Percentiles rank a stretch among this genome's conserved stretches.
Conservation (phyloP, 2,797 vertebrate species). For the Lycodopsis pacificus region DNA sequence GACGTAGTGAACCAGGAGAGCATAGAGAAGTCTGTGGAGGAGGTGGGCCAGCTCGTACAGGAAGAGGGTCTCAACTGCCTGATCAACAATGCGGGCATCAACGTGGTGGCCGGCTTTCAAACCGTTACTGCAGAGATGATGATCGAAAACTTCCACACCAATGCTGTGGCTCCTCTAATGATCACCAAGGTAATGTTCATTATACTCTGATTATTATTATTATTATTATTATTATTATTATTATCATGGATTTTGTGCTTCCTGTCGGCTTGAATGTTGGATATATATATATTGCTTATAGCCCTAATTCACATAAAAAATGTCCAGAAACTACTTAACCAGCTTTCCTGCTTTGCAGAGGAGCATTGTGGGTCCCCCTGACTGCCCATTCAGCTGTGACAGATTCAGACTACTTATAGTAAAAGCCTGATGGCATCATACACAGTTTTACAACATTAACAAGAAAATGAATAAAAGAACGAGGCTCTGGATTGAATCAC, state of each 20-base stretch:
- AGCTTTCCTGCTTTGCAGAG: background rate
- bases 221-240: too few species aligned
- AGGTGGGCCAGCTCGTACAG: constrained; percentile 80
- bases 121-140: constrained; percentile 85
- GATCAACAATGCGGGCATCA: constrained; percentile 89
- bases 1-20: constrained; percentile 85
- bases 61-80: constrained; percentile 85
- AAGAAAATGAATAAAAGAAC: background rate
- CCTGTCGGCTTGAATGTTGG: background rate
- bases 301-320: background rate
- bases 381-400: background rate
- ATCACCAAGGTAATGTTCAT: constrained; percentile 82
- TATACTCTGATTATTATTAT: too few species aligned
- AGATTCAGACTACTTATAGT: background rate
- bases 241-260: background rate
- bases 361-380: background rate
- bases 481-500: background rate
- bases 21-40: constrained; percentile 80
- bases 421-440: background rate
- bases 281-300: too few species aligned
- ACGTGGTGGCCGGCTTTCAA: constrained; percentile 80
- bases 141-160: constrained; percentile 85
- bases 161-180: constrained; percentile 85
- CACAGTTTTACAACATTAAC: too few species aligned
- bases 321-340: background rate